Conservation (phyloP, 2,113 vertebrate species). For the Lichenostomus cassidix region DNA sequence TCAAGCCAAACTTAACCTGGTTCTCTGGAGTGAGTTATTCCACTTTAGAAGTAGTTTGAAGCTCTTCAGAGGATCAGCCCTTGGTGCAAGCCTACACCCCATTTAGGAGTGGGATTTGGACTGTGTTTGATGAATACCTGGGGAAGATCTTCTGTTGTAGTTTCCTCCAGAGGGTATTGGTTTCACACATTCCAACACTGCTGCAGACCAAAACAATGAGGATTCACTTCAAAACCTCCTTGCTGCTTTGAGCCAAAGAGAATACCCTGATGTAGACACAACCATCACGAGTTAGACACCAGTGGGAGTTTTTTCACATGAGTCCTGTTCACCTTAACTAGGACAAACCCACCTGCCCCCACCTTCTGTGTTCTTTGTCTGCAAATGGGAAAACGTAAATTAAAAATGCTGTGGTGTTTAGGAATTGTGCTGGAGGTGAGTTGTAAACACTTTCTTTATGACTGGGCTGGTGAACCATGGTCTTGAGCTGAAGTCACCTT, state of each 20-base stretch:
- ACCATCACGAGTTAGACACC: rapidly evolving
- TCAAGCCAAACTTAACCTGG: neutral
- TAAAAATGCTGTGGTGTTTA: neutral
- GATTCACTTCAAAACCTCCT: neutral
- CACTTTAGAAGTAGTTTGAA: neutral
- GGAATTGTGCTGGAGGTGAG: neutral
- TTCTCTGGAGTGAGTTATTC: neutral
- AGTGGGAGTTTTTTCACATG: neutral
- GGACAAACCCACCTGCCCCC: neutral
- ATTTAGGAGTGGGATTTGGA: neutral
- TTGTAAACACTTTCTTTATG: neutral
- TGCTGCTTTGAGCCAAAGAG: neutral
- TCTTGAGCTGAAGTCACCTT: neutral
- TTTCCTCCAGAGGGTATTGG: neutral
- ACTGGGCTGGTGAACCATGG: neutral
- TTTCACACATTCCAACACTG: neutral
- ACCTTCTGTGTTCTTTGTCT: neutral
- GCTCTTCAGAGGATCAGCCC: neutral
- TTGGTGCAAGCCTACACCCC: neutral
- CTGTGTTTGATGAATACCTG: too few species aligned
- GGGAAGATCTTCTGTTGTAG: neutral
- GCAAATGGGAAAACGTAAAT: neutral
- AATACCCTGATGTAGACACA: rapidly evolving
- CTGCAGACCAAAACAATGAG: neutral
- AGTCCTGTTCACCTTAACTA: neutral